Evolutionary conservation across 2,888 invertebrate species (phyloP), one percentile per base, ranked within the genome.

Genomic region (Drosophila aldrichi): DNA sequence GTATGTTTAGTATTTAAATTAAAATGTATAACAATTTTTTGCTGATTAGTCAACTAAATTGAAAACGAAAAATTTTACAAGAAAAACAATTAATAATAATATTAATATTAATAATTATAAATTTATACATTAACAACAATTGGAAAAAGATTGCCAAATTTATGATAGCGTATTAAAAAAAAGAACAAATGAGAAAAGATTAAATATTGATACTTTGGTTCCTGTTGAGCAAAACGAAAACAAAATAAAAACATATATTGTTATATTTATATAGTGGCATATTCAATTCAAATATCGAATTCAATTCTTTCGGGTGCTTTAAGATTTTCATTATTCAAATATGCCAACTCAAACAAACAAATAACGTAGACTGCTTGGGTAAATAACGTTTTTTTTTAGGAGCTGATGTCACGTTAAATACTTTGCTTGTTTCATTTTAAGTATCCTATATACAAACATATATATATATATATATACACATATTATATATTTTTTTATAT

Each of bases 121-220:
- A 46, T 63, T 58, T 59, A 51, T 79, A 72, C 69, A 48, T 34
- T 68, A 29, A 29, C 56, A 52, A 46, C 40, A 76, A 80, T 77
- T 81, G 81, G 77, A 81, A 62, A 81, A 62, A 58, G 10, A 32
- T 25, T 79, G 79, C 79, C 79, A 79, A 79, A 79, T 80, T 79
- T 81, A 59, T 57, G 55, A 58, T 78, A 74, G 61, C 22, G 18
- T 66, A 32, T 56, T 70, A 40, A 75, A 16, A 8, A 71, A 40
- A 75, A 16, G 71, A 49, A 12, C 52, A 56, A 63, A 60, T 29
- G n/a, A 64, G 43, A 75, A 3, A 72, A 49, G 48, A 55, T 74
- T 54, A 57, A 76, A 73, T 70, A 60, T 83, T 81, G 74, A 70
- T 76, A 89, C 76, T 89, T 49, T 80, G 75, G 86, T 87, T 87